phyloP scores from a whole-genome alignment of 2,888 invertebrate genomes.

The Parapristionchus giblindavisi region DNA sequence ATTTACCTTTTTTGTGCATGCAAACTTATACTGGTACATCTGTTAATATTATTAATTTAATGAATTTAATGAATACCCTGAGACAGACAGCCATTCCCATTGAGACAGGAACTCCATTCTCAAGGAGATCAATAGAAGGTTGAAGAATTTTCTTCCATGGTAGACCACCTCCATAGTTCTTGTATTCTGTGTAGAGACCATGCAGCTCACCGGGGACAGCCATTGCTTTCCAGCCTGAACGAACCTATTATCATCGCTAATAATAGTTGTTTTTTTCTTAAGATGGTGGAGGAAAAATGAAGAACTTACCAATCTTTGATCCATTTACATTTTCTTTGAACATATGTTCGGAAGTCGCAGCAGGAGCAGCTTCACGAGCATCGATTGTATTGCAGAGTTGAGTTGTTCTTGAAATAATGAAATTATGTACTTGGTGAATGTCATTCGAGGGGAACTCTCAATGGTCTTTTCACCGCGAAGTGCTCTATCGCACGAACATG shows the following conservation, averaged over 20 bases:
- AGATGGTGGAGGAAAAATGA: neutral
- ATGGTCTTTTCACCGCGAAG: no score
- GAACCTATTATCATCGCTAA: neutral
- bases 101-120: slow-evolving; percentile 40
- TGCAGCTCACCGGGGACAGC: slow-evolving; percentile 49
- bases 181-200: slow-evolving; percentile 44
- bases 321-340: slow-evolving; percentile 47
- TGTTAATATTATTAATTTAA: no score
- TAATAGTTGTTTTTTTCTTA: neutral
- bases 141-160: slow-evolving; percentile 39
- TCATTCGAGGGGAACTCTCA: no score
- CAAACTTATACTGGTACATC: no score
- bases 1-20: no score
- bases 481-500: no score
- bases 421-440: no score
- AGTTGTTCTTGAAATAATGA: slow-evolving; percentile 40
- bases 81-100: slow-evolving; percentile 32
- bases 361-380: slow-evolving; percentile 71
- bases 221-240: slow-evolving; percentile 42
- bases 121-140: slow-evolving; percentile 41
- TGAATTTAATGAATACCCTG: slow-evolving; percentile 13
- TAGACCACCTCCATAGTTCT: slow-evolving; percentile 40
- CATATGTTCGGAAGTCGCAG: slow-evolving; percentile 74
- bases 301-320: slow-evolving; percentile 36
- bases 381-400: slow-evolving; percentile 57